A percentile compares a stretch with the other conserved stretches of the same genome.
Conservation (phyloP, 2,888 invertebrate genomes). For the Altica lythri region DNA sequence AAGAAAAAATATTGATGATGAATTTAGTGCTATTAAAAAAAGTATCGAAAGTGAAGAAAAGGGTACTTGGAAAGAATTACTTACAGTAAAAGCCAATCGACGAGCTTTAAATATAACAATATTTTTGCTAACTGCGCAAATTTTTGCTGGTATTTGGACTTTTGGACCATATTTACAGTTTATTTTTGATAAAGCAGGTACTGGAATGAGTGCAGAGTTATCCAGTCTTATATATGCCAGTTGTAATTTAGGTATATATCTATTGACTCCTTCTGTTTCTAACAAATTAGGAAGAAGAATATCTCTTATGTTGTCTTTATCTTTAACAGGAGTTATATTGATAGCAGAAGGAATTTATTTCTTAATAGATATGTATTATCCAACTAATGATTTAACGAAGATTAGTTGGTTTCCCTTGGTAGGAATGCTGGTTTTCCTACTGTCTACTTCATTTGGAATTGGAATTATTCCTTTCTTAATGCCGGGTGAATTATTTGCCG, state of each 20-base stretch:
- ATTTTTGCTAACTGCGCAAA: slow-evolving; percentile 45
- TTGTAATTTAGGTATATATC: slow-evolving; percentile 25
- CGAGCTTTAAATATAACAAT: slow-evolving; percentile 43
- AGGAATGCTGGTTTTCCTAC: slow-evolving; percentile 45
- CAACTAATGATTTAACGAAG: slow-evolving; percentile 35
- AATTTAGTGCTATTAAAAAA: slow-evolving; percentile 39
- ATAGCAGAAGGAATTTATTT: slow-evolving; percentile 37
- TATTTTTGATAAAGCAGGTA: slow-evolving; percentile 49
- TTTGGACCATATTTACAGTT: slow-evolving; percentile 45
- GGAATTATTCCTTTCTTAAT: slow-evolving; percentile 47
- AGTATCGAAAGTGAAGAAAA: slow-evolving; percentile 47
- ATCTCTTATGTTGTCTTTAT: slow-evolving; percentile 39
- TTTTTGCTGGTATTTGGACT: slow-evolving; percentile 43
- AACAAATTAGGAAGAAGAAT: slow-evolving; percentile 42
- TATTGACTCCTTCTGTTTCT: slow-evolving; percentile 37
- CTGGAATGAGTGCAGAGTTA: slow-evolving; percentile 33
- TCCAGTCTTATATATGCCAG: slow-evolving; percentile 40
- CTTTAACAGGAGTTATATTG: slow-evolving; percentile 36
- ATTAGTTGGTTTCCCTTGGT: slow-evolving; percentile 47
- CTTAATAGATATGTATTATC: slow-evolving; percentile 36
- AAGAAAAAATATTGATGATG: slow-evolving; percentile 40
- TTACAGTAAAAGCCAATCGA: slow-evolving; percentile 43
- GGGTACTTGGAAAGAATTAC: slow-evolving; percentile 47
- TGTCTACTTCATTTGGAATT: slow-evolving; percentile 44
- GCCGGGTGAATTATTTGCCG: slow-evolving; percentile 47